Evolutionary conservation across 2,113 vertebrate species (phyloP), one percentile per base, ranked within the genome.

Genomic region (Prunella himalayana): DNA sequence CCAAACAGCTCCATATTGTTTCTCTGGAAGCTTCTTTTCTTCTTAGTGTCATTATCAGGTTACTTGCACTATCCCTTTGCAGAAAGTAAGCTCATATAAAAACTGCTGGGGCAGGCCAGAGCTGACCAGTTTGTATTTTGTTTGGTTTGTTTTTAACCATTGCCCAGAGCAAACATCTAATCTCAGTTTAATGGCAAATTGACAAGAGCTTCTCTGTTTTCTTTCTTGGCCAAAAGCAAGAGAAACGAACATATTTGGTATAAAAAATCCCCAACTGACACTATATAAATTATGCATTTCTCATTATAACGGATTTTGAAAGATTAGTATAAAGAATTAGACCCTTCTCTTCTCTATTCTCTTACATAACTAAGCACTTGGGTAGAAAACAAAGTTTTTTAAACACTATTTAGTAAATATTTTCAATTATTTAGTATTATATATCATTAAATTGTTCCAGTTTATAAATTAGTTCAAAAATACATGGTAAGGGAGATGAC

Each of bases 381-480:
- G 3, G 35, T 61, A 50, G 64, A 69, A 91, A 72, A 66, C 4
- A 66, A 80, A 63, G 44, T 77, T 92, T 85, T 81, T 27, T 42
- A 88, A 92, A 83, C 47, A 47, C 3, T 71, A 27, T 71, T 91
- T 87, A 91, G n/a, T 39, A 90, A 82, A 66, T 22, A 30, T 95
- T 94, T 88, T 86, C 31, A 78, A 39, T 91, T 89, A 41, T 89
- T 92, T 81, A 85, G 4, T 78, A 51, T 87, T 94, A 82, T 14
- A 54, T 76, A 79, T 70, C 15, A 89, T 45, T 86, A 96, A 89
- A 81, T 88, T 78, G 13, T 72, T 88, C 14, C 64, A 83, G 11
- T 7, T 93, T 91, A 88, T 89, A 86, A 94, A 87, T 91, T 66
- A 77, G 25, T 65, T 90, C 33, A 81, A 78, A 89, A 93, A 80